Evolutionary conservation across 2,888 invertebrate species (phyloP), one percentile per base, ranked within the genome.

Genomic region (Globia sparganii): DNA sequence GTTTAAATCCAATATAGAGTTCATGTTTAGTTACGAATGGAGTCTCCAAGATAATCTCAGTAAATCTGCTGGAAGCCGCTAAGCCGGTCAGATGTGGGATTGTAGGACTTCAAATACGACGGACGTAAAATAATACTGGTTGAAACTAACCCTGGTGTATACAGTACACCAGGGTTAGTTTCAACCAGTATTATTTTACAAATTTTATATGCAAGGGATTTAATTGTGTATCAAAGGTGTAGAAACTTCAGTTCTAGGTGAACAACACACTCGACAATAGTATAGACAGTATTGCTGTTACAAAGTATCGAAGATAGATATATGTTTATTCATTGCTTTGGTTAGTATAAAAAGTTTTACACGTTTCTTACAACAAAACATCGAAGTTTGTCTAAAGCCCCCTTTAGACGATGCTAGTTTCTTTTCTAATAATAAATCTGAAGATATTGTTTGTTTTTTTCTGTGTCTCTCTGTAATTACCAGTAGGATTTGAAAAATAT

Each of bases 41-140:
- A 83, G 82, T 81, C 77, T 73, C 86, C 6, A 15, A 93, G 94
- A 94, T 94, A 94, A 94, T 94, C 95, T 91, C 90, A 74, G 90
- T 94, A 94, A 94, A 94, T 94, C 94, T 93, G 91, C 90, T 78
- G 86, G 92, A 94, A 94, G 93, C 95, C 95, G 91, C 82, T 93
- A 92, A 93, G 90, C 92, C 85, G 82, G 77, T 82, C 83, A 89
- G 90, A 91, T 91, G 87, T 86, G 91, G 86, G 85, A 87, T 93
- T 93, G 88, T 94, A 93, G 81, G 94, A 87, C 94, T 94, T 94
- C 94, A 65, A n/a, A n/a, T n/a, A n/a, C n/a, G n/a, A n/a, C n/a
- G n/a, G n/a, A n/a, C n/a, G n/a, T n/a, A n/a, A n/a, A n/a, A n/a
- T n/a, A n/a, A n/a, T n/a, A n/a, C n/a, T n/a, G n/a, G n/a, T n/a